A percentile compares a stretch with the other conserved stretches of the same genome.
phyloP scores from a whole-genome alignment of 2,888 invertebrate genomes.

The Catonia carolina region DNA sequence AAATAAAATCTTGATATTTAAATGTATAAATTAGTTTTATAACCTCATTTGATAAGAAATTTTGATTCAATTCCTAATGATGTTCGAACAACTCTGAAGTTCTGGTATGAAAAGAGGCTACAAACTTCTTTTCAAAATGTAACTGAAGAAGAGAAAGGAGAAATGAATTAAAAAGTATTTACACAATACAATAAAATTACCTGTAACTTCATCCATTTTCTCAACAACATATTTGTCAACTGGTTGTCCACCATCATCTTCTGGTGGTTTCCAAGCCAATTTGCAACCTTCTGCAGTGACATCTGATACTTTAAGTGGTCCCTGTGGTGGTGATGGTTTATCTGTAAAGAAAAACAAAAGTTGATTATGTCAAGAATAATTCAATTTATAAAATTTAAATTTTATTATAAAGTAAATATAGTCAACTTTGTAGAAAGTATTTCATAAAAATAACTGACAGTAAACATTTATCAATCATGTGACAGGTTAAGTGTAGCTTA shows the following conservation, averaged over 20 bases:
- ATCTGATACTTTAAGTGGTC: conserved; percentile 84
- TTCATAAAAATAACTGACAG: neutral
- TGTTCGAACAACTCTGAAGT: too few relatives aligned
- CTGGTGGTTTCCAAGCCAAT: conserved; percentile 85
- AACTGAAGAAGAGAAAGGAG: too few relatives aligned
- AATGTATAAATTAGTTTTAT: too few relatives aligned
- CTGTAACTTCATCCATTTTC: conserved; percentile 87
- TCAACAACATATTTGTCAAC: conserved; percentile 92
- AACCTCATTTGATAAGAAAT: too few relatives aligned
- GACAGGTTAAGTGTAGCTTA: too few relatives aligned
- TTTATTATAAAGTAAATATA: neutral
- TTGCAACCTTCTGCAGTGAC: conserved; percentile 86
- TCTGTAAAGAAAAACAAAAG: conserved; percentile 45
- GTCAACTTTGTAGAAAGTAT: neutral
- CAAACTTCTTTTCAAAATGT: too few relatives aligned
- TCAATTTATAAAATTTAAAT: neutral
- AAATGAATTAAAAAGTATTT: too few relatives aligned
- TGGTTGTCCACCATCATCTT: conserved; percentile 91
- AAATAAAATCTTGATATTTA: too few relatives aligned
- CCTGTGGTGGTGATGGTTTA: conserved; percentile 83
- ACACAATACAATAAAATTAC: too few relatives aligned
- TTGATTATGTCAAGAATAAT: neutral
- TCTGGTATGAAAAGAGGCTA: too few relatives aligned
- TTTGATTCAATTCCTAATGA: too few relatives aligned
- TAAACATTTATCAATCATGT: neutral